Percentiles rank a stretch among this genome's conserved stretches.
These are phyloP conservation scores for Elysia crispata DNA, from an alignment of 2,888 invertebrate genomes.

Conservation along the genomic window DNA sequence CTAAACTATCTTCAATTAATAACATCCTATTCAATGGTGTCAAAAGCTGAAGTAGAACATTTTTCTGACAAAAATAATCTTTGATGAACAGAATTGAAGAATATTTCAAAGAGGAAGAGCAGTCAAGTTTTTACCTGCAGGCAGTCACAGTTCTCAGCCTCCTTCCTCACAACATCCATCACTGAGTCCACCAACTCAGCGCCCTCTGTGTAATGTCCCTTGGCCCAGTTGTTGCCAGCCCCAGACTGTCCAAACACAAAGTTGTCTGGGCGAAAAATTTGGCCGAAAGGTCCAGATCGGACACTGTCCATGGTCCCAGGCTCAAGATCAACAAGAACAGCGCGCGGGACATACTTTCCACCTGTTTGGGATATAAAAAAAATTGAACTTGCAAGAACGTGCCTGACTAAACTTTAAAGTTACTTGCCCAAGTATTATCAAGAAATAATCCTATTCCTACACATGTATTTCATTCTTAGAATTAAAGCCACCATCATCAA, in stretches of 20 bases:
- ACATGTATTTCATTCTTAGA: too few species aligned
- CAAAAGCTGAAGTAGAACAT: too few species aligned
- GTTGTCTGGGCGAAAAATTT: conserved; percentile 96
- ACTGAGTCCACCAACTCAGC: conserved; percentile 80
- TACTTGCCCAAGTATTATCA: too few species aligned
- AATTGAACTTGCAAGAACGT: too few species aligned
- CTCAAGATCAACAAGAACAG: conserved; percentile 95
- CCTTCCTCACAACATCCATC: conserved; percentile 83
- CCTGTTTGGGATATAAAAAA: conserved; percentile 53
- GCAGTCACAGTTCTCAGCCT: conserved; percentile 91
- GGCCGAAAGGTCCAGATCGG: conserved; percentile 94
- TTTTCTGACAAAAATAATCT: too few species aligned
- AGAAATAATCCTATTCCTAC: too few species aligned
- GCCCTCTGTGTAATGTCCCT: conserved; percentile 53
- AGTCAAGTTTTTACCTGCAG: conserved; percentile 77
- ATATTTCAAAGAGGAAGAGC: too few species aligned
- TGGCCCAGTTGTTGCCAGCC: conserved; percentile 56
- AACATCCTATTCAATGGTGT: too few species aligned
- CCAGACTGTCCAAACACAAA: conserved; percentile 85
- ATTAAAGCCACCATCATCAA: too few species aligned
- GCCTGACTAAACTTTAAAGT: not conserved
- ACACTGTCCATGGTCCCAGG: conserved; percentile 99
- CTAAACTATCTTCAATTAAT: too few species aligned
- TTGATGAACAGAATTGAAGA: too few species aligned
- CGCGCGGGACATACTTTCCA: conserved; percentile 95